Conservation (phyloP, 2,113 vertebrate species). For the Rattus rattus region DNA sequence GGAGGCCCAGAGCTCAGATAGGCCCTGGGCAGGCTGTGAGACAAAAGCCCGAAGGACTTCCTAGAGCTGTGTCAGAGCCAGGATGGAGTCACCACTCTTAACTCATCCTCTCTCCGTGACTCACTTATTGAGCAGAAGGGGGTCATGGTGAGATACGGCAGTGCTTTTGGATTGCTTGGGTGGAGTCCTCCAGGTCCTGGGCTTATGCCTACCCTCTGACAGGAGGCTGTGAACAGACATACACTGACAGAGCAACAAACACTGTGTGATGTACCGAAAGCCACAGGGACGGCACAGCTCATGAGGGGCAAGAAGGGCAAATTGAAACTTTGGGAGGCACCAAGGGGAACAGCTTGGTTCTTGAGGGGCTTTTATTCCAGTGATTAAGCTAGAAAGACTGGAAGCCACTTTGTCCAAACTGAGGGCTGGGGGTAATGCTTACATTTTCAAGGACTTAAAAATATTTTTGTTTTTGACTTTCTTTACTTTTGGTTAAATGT, state of each 20-base stretch:
- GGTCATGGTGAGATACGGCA: background rate
- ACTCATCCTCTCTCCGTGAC: conserved; percentile 22
- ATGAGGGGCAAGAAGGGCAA: background rate
- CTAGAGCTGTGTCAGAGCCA: background rate
- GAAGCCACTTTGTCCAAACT: background rate
- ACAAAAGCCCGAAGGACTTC: background rate
- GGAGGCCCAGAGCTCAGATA: background rate
- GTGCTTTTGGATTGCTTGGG: background rate
- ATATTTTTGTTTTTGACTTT: background rate
- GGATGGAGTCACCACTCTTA: background rate
- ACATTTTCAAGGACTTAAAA: background rate
- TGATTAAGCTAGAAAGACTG: background rate
- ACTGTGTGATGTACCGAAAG: background rate
- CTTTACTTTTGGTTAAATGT: background rate
- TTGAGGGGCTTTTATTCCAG: background rate
- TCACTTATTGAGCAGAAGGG: conserved; percentile 54
- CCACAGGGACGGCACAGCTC: background rate
- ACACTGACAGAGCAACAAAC: background rate
- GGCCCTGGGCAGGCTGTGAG: background rate
- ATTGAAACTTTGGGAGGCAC: background rate
- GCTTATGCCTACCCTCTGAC: background rate
- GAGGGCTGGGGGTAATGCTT: background rate
- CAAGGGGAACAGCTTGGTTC: background rate
- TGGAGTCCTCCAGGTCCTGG: background rate
- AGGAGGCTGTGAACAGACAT: background rate